Base-by-base conservation (phyloP, 2,797 vertebrate genomes). In the Eleutherodactylus coqui region DNA sequence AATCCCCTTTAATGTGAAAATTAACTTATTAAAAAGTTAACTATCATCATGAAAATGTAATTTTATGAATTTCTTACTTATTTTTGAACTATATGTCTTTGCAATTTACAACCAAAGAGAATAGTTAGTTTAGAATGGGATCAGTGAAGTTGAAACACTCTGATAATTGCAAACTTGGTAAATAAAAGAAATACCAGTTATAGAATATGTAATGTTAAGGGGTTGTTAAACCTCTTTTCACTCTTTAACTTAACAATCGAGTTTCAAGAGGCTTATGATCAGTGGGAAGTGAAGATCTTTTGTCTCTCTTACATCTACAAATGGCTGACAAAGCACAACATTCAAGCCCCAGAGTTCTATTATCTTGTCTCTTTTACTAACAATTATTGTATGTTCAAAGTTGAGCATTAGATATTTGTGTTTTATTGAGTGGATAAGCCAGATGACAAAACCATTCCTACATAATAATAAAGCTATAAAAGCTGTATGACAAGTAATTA, bases 141-240 rank as follows among this genome's bases (percentile, higher is more conserved):
- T 34, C n/a, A 51, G 45, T 49, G 8, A 13, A 67, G 79, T 81
- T 69, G 73, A 45, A 80, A 81, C 53, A 81, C 24, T 29, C 69
- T 83, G 10, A 82, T 67, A 82, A 67, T 60, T 76, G 13, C n/a
- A 14, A 29, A 41, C 43, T 82, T n/a, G 43, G 16, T 72, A 79
- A 85, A 73, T 51, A 85, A 81, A 81, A 81, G 78, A 86, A 24
- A 27, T 62, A 43, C 45, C 36, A 64, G 60, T 82, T 49, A 32
- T 76, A 80, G 75, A 62, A 24, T 51, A 36, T 27, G 76, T 83
- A 38, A 60, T 78, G 73, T 34, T 60, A 51, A 51, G n/a, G 49
- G 60, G 78, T 60, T 87, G 85, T 87, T 87, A 72, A 83, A 72
- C 49, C 53, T 73, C 75, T 78, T 83, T 83, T 78, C 75, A 55